A percentile compares a stretch with the other conserved stretches of the same genome.
These are phyloP conservation scores for Nymphalis urticae DNA, from an alignment of 2,888 invertebrate species.

Conservation along the genomic window DNA sequence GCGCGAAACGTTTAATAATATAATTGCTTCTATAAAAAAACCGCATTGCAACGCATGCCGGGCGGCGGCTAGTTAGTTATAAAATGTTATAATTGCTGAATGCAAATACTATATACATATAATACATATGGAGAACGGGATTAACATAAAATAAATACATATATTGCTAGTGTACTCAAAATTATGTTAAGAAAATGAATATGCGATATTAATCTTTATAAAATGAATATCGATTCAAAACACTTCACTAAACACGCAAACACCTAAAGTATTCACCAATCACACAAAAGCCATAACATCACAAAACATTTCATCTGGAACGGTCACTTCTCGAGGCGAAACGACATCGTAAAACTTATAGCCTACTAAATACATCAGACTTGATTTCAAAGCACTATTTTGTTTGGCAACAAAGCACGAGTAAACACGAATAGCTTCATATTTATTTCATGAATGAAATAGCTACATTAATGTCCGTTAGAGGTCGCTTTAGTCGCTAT, in stretches of 20 bases:
- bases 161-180: too few species aligned
- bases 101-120: too few species aligned
- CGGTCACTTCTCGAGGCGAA: conserved; percentile 27
- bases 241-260: not conserved
- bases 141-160: too few species aligned
- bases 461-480: conserved; percentile 35
- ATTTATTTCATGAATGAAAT: conserved; percentile 47
- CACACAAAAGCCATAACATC: conserved; percentile 16
- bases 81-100: too few species aligned
- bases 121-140: too few species aligned
- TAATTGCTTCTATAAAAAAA: too few species aligned
- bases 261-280: conserved; percentile 7
- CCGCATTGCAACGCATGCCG: too few species aligned
- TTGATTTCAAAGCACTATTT: conserved; percentile 39
- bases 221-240: not conserved
- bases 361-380: conserved; percentile 40
- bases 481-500: conserved; percentile 26
- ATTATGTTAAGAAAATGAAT: too few species aligned
- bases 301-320: conserved; percentile 29
- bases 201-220: too few species aligned
- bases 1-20: too few species aligned
- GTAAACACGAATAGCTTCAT: conserved; percentile 42
- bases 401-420: conserved; percentile 43
- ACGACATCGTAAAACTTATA: conserved; percentile 32
- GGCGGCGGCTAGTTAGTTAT: too few species aligned